Base-by-base conservation (phyloP, 2,888 invertebrate genomes). In the Euphydryas editha region DNA sequence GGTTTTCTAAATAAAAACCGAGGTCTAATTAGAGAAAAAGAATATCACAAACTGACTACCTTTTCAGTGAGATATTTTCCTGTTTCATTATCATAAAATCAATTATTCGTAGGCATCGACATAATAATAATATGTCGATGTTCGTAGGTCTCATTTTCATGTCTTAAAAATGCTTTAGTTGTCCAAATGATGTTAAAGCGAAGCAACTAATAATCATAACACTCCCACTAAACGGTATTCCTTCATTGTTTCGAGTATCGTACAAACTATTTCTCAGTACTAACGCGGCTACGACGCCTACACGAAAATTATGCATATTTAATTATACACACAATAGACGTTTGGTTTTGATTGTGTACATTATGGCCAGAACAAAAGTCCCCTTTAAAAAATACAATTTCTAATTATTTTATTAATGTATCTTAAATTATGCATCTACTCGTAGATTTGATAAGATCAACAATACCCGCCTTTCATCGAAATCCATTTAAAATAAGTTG, bases 191-290 rank as follows among this genome's bases (percentile, higher is more conserved):
- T 55, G 55, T 59, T 63, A 20, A 57, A 47, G 37, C 30, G 62
- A 68, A 65, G 65, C 62, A 67, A 63, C 63, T 73, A 71, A 85
- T 85, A 81, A 78, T 82, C 81, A 85, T 81, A 82, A 82, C 81
- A 84, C 89, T 81, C 90, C 90, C 88, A 90, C 87, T 80, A 76
- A 81, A 82, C 79, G 76, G 82, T 82, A 78, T 79, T 76, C 72
- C 72, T 73, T 83, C 86, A 90, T 90, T 91, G 90, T 91, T 85
- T 84, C 77, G 81, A 81, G 73, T 72, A 49, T 71, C 74, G 67
- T 80, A 77, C 75, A 78, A 76, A 81, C 80, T 83, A 81, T 84
- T 84, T 88, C 86, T 85, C 81, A 86, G 86, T 86, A 78, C 85
- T 84, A 88, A 84, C 84, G 82, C 80, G 79, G 67, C 72, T 72